Evolutionary conservation across 1,140 invertebrate genomes (phyloP).

Genomic region (Brachionus rotundiformis): DNA sequence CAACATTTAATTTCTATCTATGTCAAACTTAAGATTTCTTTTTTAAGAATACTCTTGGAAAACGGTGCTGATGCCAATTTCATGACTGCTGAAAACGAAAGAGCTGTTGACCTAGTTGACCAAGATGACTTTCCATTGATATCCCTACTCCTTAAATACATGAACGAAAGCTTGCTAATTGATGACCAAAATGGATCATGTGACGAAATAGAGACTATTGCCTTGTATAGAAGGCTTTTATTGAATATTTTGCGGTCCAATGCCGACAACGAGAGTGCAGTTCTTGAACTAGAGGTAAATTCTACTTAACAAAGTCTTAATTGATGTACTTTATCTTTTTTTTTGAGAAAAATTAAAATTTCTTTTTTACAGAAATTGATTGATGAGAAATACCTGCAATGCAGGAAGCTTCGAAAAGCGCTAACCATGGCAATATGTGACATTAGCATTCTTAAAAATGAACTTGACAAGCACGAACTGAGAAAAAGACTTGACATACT

Average conservation of each 20-base stretch:
- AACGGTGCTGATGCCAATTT: slow-evolving; percentile 58
- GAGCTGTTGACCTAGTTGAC: slow-evolving; percentile 63
- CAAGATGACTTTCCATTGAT: slow-evolving; percentile 59
- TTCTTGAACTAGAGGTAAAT: background rate
- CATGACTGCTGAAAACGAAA: slow-evolving; percentile 60
- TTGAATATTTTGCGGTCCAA: background rate
- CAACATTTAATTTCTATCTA: background rate
- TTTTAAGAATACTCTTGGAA: slow-evolving; percentile 57
- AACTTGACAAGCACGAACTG: background rate
- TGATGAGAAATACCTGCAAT: background rate
- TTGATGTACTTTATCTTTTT: no score
- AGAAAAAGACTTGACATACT: background rate
- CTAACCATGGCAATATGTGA: background rate
- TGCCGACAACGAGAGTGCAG: background rate
- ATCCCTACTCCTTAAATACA: slow-evolving; percentile 57
- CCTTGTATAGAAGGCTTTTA: slow-evolving; percentile 1
- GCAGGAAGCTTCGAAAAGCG: background rate
- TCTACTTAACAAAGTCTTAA: no score
- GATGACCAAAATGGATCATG: background rate
- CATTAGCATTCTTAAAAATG: background rate
- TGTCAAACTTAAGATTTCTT: background rate
- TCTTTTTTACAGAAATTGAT: background rate
- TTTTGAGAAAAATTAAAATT: no score
- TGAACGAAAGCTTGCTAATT: background rate
- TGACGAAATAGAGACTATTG: background rate